Base-by-base conservation (phyloP, 2,797 vertebrate species). In the Melanotaenia parkinsoni region DNA sequence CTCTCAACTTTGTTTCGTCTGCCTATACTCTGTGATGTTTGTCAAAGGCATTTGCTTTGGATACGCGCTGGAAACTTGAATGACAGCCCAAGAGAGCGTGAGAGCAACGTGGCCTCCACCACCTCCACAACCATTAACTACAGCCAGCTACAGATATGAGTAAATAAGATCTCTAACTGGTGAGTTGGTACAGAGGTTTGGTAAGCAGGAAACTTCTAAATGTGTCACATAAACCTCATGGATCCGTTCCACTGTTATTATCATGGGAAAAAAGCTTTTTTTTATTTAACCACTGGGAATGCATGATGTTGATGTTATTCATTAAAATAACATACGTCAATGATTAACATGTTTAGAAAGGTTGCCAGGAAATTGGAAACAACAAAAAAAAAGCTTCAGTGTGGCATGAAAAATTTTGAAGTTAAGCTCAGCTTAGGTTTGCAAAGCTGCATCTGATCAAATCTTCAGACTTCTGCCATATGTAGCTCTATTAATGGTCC, bases 201-300 rank as follows among this genome's bases (percentile, higher is more conserved):
- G 56, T 6, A 26, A 12, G 63, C 63, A 53, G 63, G 63, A 80
- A 85, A 77, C 40, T 16, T 67, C 14, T 35, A 35, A 69, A 37
- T 82, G 80, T 83, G 86, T 92, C 87, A 90, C 59, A 28, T 37
- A 24, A 60, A 72, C 68, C 69, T 88, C 84, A 83, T 10, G 40
- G 50, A 77, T 73, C 76, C 69, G 60, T 65, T 78, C 74, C 75
- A 64, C 72, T 77, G 33, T 61, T 70, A 5, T 47, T 72, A 30
- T 73, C 20, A 58, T 69, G 32, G 67, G 6, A 71, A 70, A 45
- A 10, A 45, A 16, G 0, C 8, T 1, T 4, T 1, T 10, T 38
- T 69, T 64, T 45, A 3, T 71, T 45, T 1, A 40, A 47, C 24
- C 11, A 63, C 50, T 12, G n/a, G 80, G 74, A 70, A 75, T 79